Conservation (phyloP, 2,113 vertebrate genomes). For the Paramisgurnus dabryanus region DNA sequence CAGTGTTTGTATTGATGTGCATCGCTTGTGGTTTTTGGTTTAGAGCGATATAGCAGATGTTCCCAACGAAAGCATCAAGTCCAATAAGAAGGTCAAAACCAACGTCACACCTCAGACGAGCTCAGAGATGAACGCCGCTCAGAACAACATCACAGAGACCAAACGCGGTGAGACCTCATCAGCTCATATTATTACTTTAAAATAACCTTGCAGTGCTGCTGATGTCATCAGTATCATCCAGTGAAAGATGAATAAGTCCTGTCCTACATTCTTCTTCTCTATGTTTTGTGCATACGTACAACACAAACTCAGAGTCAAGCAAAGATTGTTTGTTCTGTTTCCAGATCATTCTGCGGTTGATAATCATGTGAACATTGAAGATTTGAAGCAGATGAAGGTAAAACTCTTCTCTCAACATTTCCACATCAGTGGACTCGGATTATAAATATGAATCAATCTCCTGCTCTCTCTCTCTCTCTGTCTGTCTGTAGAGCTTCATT, state of each 20-base stretch:
- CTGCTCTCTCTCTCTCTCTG: too few relatives aligned
- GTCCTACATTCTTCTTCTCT: not conserved
- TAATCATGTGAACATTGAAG: constrained; percentile 94
- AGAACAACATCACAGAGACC: constrained; percentile 78
- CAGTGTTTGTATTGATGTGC: not conserved
- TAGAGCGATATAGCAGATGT: constrained; percentile 98
- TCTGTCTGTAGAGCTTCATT: constrained; percentile 81
- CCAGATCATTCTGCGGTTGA: constrained; percentile 85
- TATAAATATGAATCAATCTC: too few relatives aligned
- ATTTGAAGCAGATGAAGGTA: constrained; percentile 98
- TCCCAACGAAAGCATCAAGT: constrained; percentile 92
- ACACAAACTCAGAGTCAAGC: too few relatives aligned
- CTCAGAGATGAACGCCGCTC: constrained; percentile 81
- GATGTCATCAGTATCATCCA: not conserved
- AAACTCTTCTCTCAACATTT: constrained; percentile 23
- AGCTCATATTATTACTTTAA: too few relatives aligned
- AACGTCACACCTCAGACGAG: constrained; percentile 90
- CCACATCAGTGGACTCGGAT: too few relatives aligned
- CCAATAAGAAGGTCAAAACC: constrained; percentile 90
- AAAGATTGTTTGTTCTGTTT: not conserved
- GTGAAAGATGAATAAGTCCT: too few relatives aligned
- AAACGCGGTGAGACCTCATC: constrained; percentile 80
- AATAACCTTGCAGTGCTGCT: not conserved
- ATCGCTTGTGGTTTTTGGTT: constrained; percentile 32
- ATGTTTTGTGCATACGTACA: not conserved